Evolutionary conservation across 2,113 vertebrate species (phyloP), one percentile per base, ranked within the genome.

Genomic region (Arvicanthis niloticus): DNA sequence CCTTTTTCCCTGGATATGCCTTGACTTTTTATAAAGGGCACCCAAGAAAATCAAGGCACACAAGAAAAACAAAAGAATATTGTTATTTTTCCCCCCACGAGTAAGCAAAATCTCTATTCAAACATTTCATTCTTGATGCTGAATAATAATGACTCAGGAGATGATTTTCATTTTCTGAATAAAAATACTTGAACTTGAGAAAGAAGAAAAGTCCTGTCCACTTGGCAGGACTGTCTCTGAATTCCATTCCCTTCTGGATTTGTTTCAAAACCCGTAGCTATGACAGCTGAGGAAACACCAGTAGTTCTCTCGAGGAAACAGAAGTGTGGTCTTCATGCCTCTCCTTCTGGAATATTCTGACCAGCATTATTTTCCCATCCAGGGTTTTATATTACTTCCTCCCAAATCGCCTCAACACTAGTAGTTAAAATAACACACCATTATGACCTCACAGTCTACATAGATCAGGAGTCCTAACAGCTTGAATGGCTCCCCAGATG

Each of bases 1-100:
- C 75, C 1, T 67, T 86, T 91, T 77, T 86, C 95, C 87, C 94
- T 93, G 53, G 65, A 51, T 91, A 96, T 90, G 24, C 89, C 51
- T 96, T 91, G 89, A 96, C 93, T 96, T 96, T 97, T 97, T 93
- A 94, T 95, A 97, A 98, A 97, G 93, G 94, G 78, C 87, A 96
- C 11, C 45, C 68, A 84, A 70, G 34, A 93, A 96, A 94, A 96
- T 93, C 91, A 92, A 94, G 78, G 51, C 51, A 94, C 48, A 91
- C 17, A 89, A 93, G 26, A 67, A 95, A 96, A 93, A 78, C 85
- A 91, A 93, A 91, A 88, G 42, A 89, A 73, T 86, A 92, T 70
- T 91, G 58, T 97, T 87, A 90, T 88, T 89, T 96, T 82, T 89
- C n/a, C 94, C 48, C 70, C 34, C 3, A 22, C 8, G 40, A 26